Conservation (phyloP, 2,888 invertebrate species). For the Drosophila birchii region DNA sequence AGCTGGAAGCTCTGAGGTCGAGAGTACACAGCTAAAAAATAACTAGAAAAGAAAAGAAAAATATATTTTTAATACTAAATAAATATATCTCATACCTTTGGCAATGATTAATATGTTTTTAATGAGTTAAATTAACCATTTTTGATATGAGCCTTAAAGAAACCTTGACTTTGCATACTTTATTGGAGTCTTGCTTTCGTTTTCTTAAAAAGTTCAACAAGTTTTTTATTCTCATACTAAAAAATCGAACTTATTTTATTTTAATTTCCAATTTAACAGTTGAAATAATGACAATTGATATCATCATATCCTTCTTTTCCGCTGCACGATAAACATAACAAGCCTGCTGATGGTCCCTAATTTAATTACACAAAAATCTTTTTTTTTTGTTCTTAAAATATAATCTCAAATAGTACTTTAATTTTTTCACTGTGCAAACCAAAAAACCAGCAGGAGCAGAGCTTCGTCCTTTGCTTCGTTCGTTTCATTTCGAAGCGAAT, state of each 20-base stretch:
- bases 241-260: background rate
- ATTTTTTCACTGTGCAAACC: slow-evolving; percentile 4
- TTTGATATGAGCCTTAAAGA: background rate
- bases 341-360: background rate
- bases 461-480: slow-evolving; percentile 67
- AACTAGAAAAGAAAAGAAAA: accelerated
- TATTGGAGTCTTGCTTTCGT: background rate
- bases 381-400: background rate
- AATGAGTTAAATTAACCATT: background rate
- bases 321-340: background rate
- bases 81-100: background rate
- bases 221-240: background rate
- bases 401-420: background rate
- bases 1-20: slow-evolving; percentile 26
- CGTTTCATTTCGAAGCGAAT: slow-evolving; percentile 67
- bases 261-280: background rate
- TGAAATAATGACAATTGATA: too few species aligned
- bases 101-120: background rate
- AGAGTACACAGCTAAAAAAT: slow-evolving; percentile 17
- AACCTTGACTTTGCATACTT: background rate
- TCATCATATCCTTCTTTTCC: background rate
- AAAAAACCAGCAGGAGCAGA: slow-evolving; percentile 57
- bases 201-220: background rate
- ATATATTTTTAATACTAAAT: too few species aligned
- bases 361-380: too few species aligned